Evolutionary conservation across 1,140 invertebrate species (phyloP).

Genomic region (Drosophila prosaltans): DNA sequence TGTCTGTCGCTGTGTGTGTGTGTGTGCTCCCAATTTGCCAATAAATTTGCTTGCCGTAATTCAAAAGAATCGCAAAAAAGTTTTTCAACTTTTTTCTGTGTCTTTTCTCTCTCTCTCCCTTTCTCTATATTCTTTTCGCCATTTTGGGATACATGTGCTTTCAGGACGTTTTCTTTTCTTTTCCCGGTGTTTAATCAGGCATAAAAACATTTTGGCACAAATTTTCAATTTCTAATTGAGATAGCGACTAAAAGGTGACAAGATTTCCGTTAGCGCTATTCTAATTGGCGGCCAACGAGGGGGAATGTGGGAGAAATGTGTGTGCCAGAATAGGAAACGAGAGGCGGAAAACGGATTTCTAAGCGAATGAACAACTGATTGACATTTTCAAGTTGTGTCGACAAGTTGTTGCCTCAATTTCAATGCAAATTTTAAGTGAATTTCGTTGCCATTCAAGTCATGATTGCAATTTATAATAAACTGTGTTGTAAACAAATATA

Average conservation of each 20-base stretch:
- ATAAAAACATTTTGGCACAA: constrained; percentile 56
- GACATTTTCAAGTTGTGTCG: constrained; percentile 48
- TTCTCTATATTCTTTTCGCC: constrained; percentile 6
- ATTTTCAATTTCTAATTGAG: constrained; percentile 60
- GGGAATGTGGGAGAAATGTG: constrained; percentile 18
- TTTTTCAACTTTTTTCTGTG: constrained; percentile 21
- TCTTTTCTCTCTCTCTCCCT: constrained; percentile 21
- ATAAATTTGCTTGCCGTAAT: constrained; percentile 80
- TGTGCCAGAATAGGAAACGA: constrained; percentile 47
- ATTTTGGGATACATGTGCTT: constrained; percentile 21
- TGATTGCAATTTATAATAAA: constrained; percentile 66
- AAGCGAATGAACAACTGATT: constrained; percentile 62
- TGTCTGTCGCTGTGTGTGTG: not conserved
- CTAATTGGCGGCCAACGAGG: constrained; percentile 48
- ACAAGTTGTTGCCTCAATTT: constrained; percentile 11
- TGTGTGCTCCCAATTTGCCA: constrained; percentile 77
- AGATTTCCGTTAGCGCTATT: constrained; percentile 14
- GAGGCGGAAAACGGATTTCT: constrained; percentile 76
- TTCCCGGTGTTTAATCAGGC: constrained; percentile 53
- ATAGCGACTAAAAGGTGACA: constrained; percentile 31
- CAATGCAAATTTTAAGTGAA: constrained; percentile 46
- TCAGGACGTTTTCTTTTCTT: not conserved
- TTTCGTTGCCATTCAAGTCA: constrained; percentile 61
- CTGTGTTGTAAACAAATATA: constrained; percentile 55
- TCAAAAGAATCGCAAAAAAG: constrained; percentile 57